Evolutionary conservation across 2,888 invertebrate genomes (phyloP).

Genomic region (Lasioglossum marginatum): DNA sequence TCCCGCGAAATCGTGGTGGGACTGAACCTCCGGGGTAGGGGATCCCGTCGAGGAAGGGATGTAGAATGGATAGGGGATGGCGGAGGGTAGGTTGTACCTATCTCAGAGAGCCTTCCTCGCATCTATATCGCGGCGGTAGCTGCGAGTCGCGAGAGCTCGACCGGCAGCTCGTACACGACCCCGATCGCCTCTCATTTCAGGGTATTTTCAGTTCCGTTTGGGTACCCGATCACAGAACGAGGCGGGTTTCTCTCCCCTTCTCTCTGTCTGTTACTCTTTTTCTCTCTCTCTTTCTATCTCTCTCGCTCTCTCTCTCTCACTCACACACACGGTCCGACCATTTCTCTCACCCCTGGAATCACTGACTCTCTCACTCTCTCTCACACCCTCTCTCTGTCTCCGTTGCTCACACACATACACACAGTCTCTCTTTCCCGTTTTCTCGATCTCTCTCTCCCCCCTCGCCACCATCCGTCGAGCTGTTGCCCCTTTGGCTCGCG

Average conservation of each 20-base stretch:
- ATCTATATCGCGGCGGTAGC: constrained; percentile 79
- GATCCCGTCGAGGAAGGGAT: constrained; percentile 46
- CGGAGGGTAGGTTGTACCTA: constrained; percentile 63
- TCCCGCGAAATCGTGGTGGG: constrained; percentile 77
- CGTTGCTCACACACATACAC: background rate
- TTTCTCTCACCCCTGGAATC: constrained; percentile 7
- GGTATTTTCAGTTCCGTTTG: constrained; percentile 67
- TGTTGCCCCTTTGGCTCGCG: constrained; percentile 60
- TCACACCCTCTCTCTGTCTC: background rate
- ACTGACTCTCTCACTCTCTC: constrained; percentile 1
- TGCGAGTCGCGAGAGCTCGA: constrained; percentile 76
- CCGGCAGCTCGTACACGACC: constrained; percentile 71
- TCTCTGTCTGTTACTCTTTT: constrained; percentile 34
- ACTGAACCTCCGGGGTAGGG: constrained; percentile 57
- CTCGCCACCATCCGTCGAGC: constrained; percentile 40
- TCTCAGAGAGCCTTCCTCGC: constrained; percentile 65
- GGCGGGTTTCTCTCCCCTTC: constrained; percentile 56
- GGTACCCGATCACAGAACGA: constrained; percentile 61
- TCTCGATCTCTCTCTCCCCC: constrained; percentile 17
- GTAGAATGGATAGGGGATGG: constrained; percentile 51
- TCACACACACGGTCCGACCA: background rate
- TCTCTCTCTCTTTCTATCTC: constrained; percentile 15
- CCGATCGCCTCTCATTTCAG: constrained; percentile 69
- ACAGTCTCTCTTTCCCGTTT: background rate
- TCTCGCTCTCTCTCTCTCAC: constrained; percentile 6